Conservation (phyloP, 2,113 vertebrate genomes). For the Pseudopodoces humilis region DNA sequence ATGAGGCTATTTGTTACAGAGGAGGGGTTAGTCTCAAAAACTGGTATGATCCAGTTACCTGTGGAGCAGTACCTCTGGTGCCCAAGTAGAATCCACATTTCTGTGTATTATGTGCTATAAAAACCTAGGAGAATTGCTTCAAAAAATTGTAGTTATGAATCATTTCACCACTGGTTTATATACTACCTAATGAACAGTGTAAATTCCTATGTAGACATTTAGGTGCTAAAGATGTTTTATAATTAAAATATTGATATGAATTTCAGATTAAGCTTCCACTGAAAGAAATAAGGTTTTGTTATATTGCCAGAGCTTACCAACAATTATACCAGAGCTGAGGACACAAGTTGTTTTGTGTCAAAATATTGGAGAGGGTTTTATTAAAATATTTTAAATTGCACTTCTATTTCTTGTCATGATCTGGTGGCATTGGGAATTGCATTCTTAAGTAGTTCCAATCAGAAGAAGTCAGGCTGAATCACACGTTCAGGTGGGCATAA, state of each 20-base stretch:
- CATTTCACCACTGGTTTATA: neutral
- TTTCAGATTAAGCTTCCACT: neutral
- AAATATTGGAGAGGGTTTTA: neutral
- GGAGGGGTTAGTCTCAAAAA: neutral
- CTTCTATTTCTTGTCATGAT: neutral
- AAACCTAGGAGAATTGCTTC: neutral
- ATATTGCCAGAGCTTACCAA: neutral
- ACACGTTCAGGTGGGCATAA: neutral
- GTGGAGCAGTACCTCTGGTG: neutral
- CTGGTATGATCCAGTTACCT: neutral
- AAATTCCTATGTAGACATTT: neutral
- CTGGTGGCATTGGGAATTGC: neutral
- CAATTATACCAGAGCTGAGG: neutral
- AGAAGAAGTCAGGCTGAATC: neutral
- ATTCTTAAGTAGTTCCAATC: neutral
- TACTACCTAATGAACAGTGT: neutral
- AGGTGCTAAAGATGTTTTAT: neutral
- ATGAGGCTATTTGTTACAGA: neutral
- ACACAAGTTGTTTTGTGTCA: neutral
- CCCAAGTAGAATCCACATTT: neutral
- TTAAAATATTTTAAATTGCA: neutral
- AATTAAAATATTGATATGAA: neutral
- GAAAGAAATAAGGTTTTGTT: neutral
- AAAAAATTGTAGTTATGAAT: neutral
- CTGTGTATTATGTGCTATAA: neutral